Conservation (phyloP, 2,888 invertebrate species). For the Aphodius sticticus region DNA sequence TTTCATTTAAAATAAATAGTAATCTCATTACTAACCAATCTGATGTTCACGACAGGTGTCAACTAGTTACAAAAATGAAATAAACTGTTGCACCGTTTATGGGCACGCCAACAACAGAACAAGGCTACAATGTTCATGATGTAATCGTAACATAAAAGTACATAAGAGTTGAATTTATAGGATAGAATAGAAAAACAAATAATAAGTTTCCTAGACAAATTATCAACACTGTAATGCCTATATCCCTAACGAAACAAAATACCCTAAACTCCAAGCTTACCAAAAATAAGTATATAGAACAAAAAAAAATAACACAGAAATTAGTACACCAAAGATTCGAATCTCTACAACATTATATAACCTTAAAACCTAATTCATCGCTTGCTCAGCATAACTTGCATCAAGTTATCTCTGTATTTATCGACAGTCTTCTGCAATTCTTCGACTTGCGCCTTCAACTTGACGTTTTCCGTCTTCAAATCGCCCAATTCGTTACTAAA, state of each 20-base stretch:
- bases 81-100: background rate
- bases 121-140: too few species aligned
- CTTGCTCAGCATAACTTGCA: slow-evolving; percentile 70
- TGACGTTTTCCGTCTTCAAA: slow-evolving; percentile 70
- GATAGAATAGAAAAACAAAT: too few species aligned
- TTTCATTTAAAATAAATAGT: background rate
- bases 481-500: slow-evolving; percentile 61
- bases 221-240: background rate
- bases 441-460: slow-evolving; percentile 70
- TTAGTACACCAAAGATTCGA: background rate
- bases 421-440: slow-evolving; percentile 74
- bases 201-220: background rate
- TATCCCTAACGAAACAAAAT: background rate
- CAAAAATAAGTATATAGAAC: background rate
- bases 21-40: slow-evolving; percentile 5
- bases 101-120: background rate
- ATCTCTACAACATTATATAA: background rate
- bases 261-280: background rate
- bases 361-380: slow-evolving; percentile 22
- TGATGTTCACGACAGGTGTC: background rate
- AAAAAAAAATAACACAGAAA: background rate
- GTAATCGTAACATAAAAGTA: too few species aligned
- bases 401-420: slow-evolving; percentile 70
- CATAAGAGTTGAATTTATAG: too few species aligned
- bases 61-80: background rate